These are phyloP conservation scores for Danio tinwini DNA, from an alignment of 2,797 vertebrate genomes.

Conservation along the genomic window DNA sequence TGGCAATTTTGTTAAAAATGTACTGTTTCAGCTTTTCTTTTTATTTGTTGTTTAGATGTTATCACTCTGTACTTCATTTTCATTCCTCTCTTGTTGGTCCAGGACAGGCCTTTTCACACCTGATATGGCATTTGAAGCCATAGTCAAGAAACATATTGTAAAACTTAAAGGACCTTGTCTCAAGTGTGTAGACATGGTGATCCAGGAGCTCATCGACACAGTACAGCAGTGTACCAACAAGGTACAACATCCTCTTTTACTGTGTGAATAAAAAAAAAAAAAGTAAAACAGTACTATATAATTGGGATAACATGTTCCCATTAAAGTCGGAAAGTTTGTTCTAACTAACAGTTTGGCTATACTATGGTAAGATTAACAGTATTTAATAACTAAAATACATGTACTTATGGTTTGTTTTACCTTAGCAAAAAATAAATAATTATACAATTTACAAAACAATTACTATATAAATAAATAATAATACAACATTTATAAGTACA, in stretches of 20 bases:
- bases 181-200: slow-evolving; percentile 90
- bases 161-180: slow-evolving; percentile 87
- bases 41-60: not conserved
- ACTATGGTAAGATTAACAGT: too few relatives aligned
- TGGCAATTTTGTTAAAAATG: not conserved
- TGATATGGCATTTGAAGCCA: slow-evolving; percentile 92
- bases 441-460: too few relatives aligned
- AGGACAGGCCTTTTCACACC: slow-evolving; percentile 89
- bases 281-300: not conserved
- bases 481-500: too few relatives aligned
- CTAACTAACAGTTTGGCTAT: not conserved
- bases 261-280: not conserved
- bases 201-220: slow-evolving; percentile 87
- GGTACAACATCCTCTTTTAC: slow-evolving; percentile 70
- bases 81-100: slow-evolving; percentile 32
- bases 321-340: not conserved
- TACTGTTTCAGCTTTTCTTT: not conserved
- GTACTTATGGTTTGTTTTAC: too few relatives aligned
- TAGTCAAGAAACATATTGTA: slow-evolving; percentile 92
- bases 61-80: not conserved
- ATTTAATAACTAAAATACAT: too few relatives aligned
- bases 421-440: too few relatives aligned
- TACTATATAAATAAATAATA: too few relatives aligned
- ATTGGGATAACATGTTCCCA: not conserved
- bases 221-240: slow-evolving; percentile 89